A percentile compares a stretch with the other conserved stretches of the same genome.
These are phyloP conservation scores for Congeria kusceri DNA, from an alignment of 2,888 invertebrate genomes.

Conservation along the genomic window DNA sequence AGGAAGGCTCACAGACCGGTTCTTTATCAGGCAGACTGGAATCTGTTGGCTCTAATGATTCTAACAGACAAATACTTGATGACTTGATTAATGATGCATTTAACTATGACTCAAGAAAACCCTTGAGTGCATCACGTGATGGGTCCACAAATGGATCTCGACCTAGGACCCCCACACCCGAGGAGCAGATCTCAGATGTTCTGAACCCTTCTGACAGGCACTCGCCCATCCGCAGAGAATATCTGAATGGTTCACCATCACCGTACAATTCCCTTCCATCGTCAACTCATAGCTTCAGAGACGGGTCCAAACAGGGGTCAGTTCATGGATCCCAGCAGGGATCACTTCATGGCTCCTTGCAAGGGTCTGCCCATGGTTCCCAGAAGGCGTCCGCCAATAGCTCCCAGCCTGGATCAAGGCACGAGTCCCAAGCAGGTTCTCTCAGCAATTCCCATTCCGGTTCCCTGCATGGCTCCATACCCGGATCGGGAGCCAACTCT, in stretches of 20 bases:
- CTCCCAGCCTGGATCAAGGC: conserved; percentile 29
- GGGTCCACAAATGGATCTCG: conserved; percentile 52
- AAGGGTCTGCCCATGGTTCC: conserved; percentile 17
- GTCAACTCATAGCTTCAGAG: conserved; percentile 23
- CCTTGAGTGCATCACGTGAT: conserved; percentile 11
- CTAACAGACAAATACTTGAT: conserved; percentile 41
- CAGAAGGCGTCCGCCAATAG: conserved; percentile 55
- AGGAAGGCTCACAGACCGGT: conserved; percentile 23
- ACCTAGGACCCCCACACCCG: conserved; percentile 50
- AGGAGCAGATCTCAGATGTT: conserved; percentile 64
- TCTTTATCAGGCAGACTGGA: conserved; percentile 12
- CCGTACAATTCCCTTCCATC: conserved; percentile 31
- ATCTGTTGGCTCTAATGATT: conserved; percentile 56
- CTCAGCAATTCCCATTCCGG: neutral
- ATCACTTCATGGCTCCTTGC: conserved; percentile 19
- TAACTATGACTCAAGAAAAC: conserved; percentile 22
- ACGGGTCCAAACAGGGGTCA: neutral
- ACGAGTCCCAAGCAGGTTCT: conserved; percentile 15
- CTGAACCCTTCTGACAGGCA: conserved; percentile 65
- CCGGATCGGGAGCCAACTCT: conserved; percentile 15
- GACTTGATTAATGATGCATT: conserved; percentile 45
- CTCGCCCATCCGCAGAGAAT: conserved; percentile 61
- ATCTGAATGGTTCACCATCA: conserved; percentile 52
- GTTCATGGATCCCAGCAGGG: conserved; percentile 23
- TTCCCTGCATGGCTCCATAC: conserved; percentile 13